Conservation (phyloP, 2,888 invertebrate genomes). For the Drosophila fulvimacula region DNA sequence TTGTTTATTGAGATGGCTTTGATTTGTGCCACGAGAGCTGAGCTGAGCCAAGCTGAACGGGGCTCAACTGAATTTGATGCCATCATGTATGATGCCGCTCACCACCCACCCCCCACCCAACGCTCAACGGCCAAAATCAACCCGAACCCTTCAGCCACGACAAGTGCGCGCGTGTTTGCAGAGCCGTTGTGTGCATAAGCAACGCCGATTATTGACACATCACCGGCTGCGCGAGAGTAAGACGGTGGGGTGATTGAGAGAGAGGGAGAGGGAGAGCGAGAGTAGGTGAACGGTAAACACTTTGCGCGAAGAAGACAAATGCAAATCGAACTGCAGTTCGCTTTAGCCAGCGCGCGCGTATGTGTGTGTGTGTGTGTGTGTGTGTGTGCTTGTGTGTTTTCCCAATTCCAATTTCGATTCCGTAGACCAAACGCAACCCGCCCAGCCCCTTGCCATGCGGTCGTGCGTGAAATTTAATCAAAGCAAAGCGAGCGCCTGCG, state of each 20-base stretch:
- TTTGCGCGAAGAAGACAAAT: conserved; percentile 58
- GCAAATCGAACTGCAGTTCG: conserved; percentile 63
- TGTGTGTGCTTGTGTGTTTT: conserved; percentile 10
- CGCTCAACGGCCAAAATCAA: background rate
- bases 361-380: background rate
- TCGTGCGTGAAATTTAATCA: conserved; percentile 79
- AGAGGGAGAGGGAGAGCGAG: background rate
- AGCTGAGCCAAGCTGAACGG: conserved; percentile 26
- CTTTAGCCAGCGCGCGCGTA: background rate
- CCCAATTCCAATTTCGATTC: conserved; percentile 49
- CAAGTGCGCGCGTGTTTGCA: conserved; percentile 73
- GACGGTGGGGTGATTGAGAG: no score
- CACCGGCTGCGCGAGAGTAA: conserved; percentile 43
- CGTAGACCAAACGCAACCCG: conserved; percentile 18
- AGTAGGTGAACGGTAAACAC: conserved; percentile 34
- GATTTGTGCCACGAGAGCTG: conserved; percentile 60
- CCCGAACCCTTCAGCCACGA: conserved; percentile 34
- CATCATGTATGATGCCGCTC: background rate
- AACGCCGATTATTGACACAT: conserved; percentile 76
- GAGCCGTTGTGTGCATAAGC: conserved; percentile 75
- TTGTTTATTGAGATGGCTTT: conserved; percentile 77
- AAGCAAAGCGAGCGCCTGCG: conserved; percentile 55
- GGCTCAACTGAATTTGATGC: conserved; percentile 55
- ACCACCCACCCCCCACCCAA: background rate
- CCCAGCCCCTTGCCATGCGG: conserved; percentile 53